phyloP scores from a whole-genome alignment of 2,888 invertebrate species.

The Morpho deidamia region DNA sequence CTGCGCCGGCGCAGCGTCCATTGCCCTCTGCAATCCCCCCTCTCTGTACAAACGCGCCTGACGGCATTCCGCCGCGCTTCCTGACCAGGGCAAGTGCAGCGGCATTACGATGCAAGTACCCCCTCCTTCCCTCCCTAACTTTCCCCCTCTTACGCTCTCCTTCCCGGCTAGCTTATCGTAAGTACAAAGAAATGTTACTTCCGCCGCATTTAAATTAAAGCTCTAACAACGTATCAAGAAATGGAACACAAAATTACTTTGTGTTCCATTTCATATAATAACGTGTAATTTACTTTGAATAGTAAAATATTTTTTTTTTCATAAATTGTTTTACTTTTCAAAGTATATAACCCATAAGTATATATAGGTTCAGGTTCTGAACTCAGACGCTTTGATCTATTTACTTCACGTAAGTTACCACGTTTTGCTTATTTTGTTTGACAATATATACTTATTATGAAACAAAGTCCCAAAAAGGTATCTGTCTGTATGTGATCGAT shows the following conservation, averaged over 20 bases:
- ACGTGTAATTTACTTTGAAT: too few relatives aligned
- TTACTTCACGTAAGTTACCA: too few relatives aligned
- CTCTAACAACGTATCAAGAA: background rate
- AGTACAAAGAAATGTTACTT: conserved; percentile 47
- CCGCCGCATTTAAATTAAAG: conserved; percentile 9
- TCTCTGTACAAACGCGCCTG: conserved; percentile 65
- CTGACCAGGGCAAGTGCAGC: conserved; percentile 76
- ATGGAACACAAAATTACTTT: background rate
- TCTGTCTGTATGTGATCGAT: too few relatives aligned
- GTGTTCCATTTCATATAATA: too few relatives aligned
- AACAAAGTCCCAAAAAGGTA: too few relatives aligned
- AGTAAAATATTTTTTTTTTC: too few relatives aligned
- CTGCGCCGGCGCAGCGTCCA: conserved; percentile 68
- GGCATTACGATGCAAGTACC: conserved; percentile 70
- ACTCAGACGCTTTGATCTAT: too few relatives aligned
- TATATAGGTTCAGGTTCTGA: too few relatives aligned
- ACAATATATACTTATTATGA: too few relatives aligned
- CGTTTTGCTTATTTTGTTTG: too few relatives aligned
- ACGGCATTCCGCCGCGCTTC: conserved; percentile 78
- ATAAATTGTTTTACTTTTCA: too few relatives aligned
- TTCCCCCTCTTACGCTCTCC: conserved; percentile 27
- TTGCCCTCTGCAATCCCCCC: conserved; percentile 50
- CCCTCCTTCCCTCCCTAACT: conserved; percentile 34
- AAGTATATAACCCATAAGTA: too few relatives aligned
- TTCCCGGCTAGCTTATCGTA: conserved; percentile 33